Percentiles rank a stretch among this genome's conserved stretches.
Conservation (phyloP, 2,113 vertebrate species). For the Lophochroa leadbeateri region DNA sequence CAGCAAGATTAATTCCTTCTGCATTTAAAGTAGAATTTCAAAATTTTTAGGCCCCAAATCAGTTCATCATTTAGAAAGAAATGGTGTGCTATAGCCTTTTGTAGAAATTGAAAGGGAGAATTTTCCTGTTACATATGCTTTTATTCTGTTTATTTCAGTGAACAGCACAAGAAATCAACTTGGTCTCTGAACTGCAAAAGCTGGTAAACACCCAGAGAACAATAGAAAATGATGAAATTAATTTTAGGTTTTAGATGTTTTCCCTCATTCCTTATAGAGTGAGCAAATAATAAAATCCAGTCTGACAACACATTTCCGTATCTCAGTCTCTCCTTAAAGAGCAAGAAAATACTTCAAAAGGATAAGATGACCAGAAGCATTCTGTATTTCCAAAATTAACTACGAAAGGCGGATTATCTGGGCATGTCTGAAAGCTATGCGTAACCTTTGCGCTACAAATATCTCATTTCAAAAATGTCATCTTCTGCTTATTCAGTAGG, state of each 20-base stretch:
- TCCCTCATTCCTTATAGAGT: background rate
- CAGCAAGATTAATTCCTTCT: background rate
- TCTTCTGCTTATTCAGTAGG: constrained; percentile 49
- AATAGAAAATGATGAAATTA: background rate
- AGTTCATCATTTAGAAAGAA: background rate
- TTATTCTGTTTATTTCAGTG: background rate
- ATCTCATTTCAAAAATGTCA: constrained; percentile 73
- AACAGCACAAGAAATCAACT: background rate
- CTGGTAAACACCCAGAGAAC: background rate
- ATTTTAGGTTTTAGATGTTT: background rate
- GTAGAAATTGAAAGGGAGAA: background rate
- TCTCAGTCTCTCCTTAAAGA: constrained; percentile 15
- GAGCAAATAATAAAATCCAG: background rate
- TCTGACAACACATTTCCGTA: background rate
- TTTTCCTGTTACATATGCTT: background rate
- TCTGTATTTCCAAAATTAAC: constrained; percentile 60
- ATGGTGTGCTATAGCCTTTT: background rate
- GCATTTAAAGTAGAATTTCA: background rate
- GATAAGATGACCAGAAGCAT: constrained; percentile 20
- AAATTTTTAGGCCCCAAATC: background rate
- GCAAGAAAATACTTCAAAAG: background rate
- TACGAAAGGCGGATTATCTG: constrained; percentile 42
- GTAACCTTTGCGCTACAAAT: constrained; percentile 69
- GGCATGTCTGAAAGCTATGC: constrained; percentile 60
- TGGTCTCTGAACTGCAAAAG: background rate